These are phyloP conservation scores for Drosophila quinaria DNA, from an alignment of 2,888 invertebrate genomes.

Conservation along the genomic window DNA sequence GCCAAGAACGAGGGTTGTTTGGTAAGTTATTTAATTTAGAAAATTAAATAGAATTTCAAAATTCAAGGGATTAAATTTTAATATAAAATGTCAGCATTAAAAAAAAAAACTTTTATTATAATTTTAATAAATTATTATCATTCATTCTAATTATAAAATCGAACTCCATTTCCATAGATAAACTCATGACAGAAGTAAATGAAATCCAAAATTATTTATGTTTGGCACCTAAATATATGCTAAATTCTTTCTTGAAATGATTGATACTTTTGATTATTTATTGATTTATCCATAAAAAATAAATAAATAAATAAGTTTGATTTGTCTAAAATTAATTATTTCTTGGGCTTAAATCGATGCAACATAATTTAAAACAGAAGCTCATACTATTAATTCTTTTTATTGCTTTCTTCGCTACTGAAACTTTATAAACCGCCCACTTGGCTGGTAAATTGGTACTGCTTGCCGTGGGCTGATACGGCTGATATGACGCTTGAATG, in stretches of 20 bases:
- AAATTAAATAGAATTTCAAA: no score
- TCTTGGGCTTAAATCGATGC: not conserved
- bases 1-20: slow-evolving; percentile 19
- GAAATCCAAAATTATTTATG: no score
- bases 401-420: not conserved
- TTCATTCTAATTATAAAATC: not conserved
- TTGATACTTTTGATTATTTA: no score
- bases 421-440: slow-evolving; percentile 18
- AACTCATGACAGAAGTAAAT: no score
- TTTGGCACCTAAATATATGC: no score
- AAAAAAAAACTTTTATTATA: not conserved
- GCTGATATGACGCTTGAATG: slow-evolving; percentile 44
- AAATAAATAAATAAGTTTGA: no score
- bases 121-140: not conserved
- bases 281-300: no score
- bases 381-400: not conserved
- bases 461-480: slow-evolving; percentile 34
- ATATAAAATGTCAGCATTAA: no score
- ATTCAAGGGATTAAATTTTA: no score
- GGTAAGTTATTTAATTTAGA: not conserved
- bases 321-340: not conserved
- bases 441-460: slow-evolving; percentile 11
- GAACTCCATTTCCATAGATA: no score
- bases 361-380: not conserved
- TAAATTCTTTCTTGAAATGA: no score